Evolutionary conservation across 2,113 vertebrate genomes (phyloP).

Genomic region (Mobula hypostoma): DNA sequence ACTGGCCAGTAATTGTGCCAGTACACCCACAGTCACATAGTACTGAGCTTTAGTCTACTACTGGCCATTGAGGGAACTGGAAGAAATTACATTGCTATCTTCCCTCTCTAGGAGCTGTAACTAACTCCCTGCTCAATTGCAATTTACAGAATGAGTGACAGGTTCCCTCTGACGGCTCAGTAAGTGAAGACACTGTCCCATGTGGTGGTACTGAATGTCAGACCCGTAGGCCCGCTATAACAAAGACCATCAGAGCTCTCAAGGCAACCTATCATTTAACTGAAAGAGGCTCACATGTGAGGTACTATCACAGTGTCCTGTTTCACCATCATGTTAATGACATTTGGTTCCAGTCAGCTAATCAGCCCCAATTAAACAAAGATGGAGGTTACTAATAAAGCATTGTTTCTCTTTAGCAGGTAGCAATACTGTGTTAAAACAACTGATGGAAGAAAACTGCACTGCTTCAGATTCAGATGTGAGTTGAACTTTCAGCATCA

Average conservation of each 20-base stretch:
- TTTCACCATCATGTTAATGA: not conserved
- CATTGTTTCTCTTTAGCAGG: not conserved
- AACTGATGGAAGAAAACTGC: conserved; percentile 3
- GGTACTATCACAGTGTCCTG: not conserved
- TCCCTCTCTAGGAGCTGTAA: not conserved
- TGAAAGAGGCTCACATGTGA: not conserved
- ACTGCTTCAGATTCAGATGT: conserved; percentile 18
- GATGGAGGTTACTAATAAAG: not conserved
- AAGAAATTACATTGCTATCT: not conserved
- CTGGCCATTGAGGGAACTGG: not conserved
- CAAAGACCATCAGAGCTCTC: not conserved
- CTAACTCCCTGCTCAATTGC: not conserved
- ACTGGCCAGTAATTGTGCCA: not conserved
- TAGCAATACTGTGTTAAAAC: not conserved
- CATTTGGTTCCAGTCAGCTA: not conserved
- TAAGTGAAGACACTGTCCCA: not conserved
- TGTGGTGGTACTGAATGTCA: no score
- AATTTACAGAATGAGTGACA: not conserved
- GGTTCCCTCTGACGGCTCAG: not conserved
- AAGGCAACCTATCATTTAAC: not conserved
- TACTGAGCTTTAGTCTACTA: not conserved
- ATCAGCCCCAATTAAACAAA: not conserved
- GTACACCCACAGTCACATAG: no score
- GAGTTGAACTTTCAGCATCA: not conserved
- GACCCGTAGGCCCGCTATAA: not conserved